Conservation (phyloP, 2,113 vertebrate species). For the Bothrops jararaca region DNA sequence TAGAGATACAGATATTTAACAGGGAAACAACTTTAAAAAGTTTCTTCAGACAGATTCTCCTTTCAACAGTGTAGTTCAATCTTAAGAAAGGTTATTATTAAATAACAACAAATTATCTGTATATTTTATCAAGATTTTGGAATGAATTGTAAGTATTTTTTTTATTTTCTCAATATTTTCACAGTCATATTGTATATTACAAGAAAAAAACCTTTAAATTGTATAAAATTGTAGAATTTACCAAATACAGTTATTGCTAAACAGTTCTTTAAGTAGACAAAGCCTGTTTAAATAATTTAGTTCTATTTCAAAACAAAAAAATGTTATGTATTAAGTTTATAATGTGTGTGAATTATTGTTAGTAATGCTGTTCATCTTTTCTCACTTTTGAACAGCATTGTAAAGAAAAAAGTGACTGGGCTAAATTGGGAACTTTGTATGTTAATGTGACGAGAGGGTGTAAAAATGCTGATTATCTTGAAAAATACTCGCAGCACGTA, state of each 20-base stretch:
- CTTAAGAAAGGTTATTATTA: background rate
- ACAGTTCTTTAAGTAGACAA: background rate
- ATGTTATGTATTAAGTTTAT: background rate
- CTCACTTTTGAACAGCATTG: constrained; percentile 71
- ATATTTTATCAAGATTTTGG: background rate
- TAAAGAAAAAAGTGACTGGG: constrained; percentile 83
- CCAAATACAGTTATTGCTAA: background rate
- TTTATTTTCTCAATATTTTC: background rate
- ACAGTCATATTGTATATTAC: background rate
- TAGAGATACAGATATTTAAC: background rate
- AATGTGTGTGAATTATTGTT: background rate
- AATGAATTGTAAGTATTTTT: background rate
- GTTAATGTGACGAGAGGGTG: constrained; percentile 67
- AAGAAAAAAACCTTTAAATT: background rate
- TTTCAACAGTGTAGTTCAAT: background rate
- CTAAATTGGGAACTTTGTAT: constrained; percentile 78
- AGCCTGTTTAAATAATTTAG: background rate
- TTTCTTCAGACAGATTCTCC: background rate
- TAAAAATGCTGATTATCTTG: constrained; percentile 74
- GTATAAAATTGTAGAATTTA: background rate
- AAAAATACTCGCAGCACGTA: constrained; percentile 75
- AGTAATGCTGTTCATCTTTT: background rate
- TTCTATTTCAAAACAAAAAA: background rate
- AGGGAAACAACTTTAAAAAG: background rate
- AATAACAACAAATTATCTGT: background rate